Evolutionary conservation across 2,113 vertebrate species (phyloP), one percentile per base, ranked within the genome.

Genomic region (Gambusia affinis): DNA sequence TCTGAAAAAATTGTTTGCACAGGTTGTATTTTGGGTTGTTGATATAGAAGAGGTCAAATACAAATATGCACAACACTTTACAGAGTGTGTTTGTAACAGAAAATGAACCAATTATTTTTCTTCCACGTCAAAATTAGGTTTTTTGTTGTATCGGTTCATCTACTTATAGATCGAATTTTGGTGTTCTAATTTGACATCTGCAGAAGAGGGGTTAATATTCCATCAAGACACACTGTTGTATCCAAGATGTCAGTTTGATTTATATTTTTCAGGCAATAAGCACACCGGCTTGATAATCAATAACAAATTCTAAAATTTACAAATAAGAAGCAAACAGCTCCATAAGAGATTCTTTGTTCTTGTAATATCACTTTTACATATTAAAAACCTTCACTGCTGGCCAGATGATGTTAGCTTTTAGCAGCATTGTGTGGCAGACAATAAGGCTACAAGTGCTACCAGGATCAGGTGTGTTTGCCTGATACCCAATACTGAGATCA

Each of bases 381-480:
- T 79, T 83, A 87, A 75, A 81, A 76, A 84, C 92, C 89, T 77
- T 89, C 89, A 90, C 85, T 67, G 73, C 88, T 81, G 83, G 79
- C 88, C 89, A 90, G 90, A 92, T 90, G 92, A 90, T 90, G 85
- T 86, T 86, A 86, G 87, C 87, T 81, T 85, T 86, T 79, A 82
- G 81, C 75, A 30, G 82, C 76, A 88, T 89, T 89, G 88, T 91
- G 72, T 29, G 27, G 31, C 67, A 67, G 70, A 89, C 85, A 89
- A 89, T 85, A 63, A 83, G 83, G 76, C 84, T 81, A 79, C 82
- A 80, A 77, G 78, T 74, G 82, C 83, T 51, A 84, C 86, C 64
- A 85, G 92, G 92, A 90, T 92, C 91, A 92, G 91, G 84, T 92
- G 89, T 90, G 83, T 90, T 85, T 85, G 83, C 70, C 83, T 86